Evolutionary conservation across 1,140 invertebrate genomes (phyloP), one percentile per base, ranked within the genome.

Genomic region (Phocides pigmalion): DNA sequence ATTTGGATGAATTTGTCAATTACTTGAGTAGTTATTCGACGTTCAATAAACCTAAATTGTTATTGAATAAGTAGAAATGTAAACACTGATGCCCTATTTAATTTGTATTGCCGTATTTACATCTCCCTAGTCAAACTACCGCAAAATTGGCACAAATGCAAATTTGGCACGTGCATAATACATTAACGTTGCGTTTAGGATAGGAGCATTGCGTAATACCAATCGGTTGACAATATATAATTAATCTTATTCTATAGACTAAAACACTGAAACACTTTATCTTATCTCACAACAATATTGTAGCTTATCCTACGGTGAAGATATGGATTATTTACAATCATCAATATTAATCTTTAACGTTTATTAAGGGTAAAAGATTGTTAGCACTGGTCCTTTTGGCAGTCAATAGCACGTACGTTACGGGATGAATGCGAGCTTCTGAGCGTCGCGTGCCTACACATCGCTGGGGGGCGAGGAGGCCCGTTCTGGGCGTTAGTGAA

Each of bases 401-500:
- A 58, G 54, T 59, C 54, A 46, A 15, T 59, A 28, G 20, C 49
- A 51, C 49, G 28, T 35, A 19, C n/a, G 12, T 28, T 25, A n/a
- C 14, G 25, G 44, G 37, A 44, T 16, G 16, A 11, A 22, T 28
- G 28, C 58, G 50, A 25, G 22, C 22, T 47, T 54, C 42, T 15
- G 22, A 15, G 53, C 44, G 20, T 56, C 6, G 46, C 64, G 22
- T 74, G 77, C 74, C 83, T 89, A 90, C 75, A 90, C 88, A 70
- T 90, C 86, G 75, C 84, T 88, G 12, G 84, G 82, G 0, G 84
- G 77, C 76, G 87, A 84, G 76, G 82, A 84, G 85, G 84, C 83
- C 46, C 71, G 62, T 17, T 65, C 74, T 62, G 79, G 76, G 73
- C 84, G 91, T 86, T 92, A 92, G 90, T 92, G 90, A 8, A 93